Percentiles rank a stretch among this genome's conserved stretches.
Evolutionary conservation across 2,888 invertebrate species (phyloP).

Genomic region (Drosophila siamana): DNA sequence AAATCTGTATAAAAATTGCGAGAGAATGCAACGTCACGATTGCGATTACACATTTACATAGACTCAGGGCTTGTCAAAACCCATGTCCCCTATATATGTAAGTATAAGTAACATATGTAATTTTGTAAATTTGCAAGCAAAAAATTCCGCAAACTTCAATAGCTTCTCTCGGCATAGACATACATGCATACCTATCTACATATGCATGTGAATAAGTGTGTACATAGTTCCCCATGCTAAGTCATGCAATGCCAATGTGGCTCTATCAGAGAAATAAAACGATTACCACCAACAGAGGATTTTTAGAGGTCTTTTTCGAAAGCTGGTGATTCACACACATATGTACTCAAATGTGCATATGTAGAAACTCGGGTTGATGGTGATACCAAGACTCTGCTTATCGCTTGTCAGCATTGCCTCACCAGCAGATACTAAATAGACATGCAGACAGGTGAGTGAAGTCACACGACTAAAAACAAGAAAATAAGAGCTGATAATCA

Average conservation of each 20-base stretch:
- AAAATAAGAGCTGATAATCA: background rate
- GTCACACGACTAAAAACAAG: constrained; percentile 4
- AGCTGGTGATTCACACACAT: constrained; percentile 36
- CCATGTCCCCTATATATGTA: background rate
- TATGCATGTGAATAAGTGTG: background rate
- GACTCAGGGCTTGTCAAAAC: background rate
- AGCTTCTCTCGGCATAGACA: background rate
- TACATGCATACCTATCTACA: no score
- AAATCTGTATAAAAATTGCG: constrained; percentile 15
- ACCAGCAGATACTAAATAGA: background rate
- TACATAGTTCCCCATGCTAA: background rate
- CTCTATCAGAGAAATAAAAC: constrained; percentile 11
- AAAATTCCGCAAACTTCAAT: background rate
- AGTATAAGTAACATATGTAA: background rate
- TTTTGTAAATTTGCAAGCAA: background rate
- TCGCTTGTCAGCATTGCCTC: background rate
- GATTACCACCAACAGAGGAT: constrained; percentile 45
- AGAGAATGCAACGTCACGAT: constrained; percentile 17
- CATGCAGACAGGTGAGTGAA: constrained; percentile 10
- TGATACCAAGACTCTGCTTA: constrained; percentile 2
- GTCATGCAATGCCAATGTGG: constrained; percentile 5
- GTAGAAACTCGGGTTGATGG: constrained; percentile 1
- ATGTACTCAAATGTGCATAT: background rate
- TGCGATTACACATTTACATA: constrained; percentile 28
- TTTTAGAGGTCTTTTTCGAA: constrained; percentile 44